Conservation (phyloP, 2,888 invertebrate species). For the Liodrosophila aerea region DNA sequence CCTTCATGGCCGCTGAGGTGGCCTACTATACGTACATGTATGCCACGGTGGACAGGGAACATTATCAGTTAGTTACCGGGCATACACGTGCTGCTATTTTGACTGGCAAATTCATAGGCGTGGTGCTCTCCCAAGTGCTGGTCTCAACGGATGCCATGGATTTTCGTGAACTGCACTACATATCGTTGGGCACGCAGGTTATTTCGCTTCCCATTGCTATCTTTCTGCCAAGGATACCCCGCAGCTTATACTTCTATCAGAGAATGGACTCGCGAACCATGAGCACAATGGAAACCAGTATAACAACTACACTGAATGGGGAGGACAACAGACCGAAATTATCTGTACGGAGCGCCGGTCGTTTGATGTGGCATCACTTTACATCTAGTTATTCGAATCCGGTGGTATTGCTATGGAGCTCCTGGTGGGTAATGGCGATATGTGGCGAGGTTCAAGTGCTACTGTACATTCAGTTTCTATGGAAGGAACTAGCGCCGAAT, state of each 20-base stretch:
- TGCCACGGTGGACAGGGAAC: constrained; percentile 90
- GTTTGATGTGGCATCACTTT: constrained; percentile 85
- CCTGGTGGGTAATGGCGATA: constrained; percentile 90
- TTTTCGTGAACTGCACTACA: constrained; percentile 90
- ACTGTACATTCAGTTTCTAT: constrained; percentile 91
- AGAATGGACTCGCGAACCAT: no score
- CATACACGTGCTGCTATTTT: constrained; percentile 92
- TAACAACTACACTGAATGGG: neutral
- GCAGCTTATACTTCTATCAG: constrained; percentile 92
- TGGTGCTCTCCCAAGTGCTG: constrained; percentile 88
- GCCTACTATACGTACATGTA: constrained; percentile 97
- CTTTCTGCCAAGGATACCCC: constrained; percentile 87
- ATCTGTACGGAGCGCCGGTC: constrained; percentile 82
- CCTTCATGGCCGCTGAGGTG: constrained; percentile 94
- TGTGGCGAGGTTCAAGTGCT: constrained; percentile 87
- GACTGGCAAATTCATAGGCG: constrained; percentile 90
- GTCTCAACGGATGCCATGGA: constrained; percentile 87
- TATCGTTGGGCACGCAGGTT: constrained; percentile 88
- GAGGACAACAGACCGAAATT: constrained; percentile 61
- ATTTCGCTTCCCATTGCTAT: constrained; percentile 89
- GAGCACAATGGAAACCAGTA: constrained; percentile 73
- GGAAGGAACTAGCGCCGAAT: constrained; percentile 87
- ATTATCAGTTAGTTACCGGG: constrained; percentile 92
- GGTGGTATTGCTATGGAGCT: constrained; percentile 88
- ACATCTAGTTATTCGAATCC: constrained; percentile 85